Conservation (phyloP, 2,888 invertebrate genomes). For the Pollenia labialis region DNA sequence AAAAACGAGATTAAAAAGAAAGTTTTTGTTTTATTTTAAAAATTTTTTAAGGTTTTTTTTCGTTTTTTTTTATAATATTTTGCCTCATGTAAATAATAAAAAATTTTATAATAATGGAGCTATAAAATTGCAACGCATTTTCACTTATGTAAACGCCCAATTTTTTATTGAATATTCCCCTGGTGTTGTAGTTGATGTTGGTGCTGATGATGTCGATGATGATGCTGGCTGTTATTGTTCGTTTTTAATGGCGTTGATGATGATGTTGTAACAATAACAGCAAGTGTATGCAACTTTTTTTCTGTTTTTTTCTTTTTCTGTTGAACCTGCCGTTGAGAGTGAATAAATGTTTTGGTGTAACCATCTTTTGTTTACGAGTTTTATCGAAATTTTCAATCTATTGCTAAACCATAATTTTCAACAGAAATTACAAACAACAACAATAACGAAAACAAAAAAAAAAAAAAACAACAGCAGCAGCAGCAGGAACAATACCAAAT, state of each 20-base stretch:
- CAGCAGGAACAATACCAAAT: conserved; percentile 36
- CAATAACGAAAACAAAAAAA: not conserved
- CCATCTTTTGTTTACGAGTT: conserved; percentile 73
- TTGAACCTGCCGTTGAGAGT: conserved; percentile 52
- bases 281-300: conserved; percentile 59
- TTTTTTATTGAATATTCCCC: conserved; percentile 73
- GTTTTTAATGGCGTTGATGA: conserved; percentile 59
- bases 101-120: conserved; percentile 71
- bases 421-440: conserved; percentile 54
- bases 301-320: conserved; percentile 4
- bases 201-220: conserved; percentile 52
- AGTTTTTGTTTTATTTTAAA: conserved; percentile 44
- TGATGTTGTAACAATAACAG: conserved; percentile 66
- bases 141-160: conserved; percentile 74
- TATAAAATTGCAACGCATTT: conserved; percentile 73
- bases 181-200: conserved; percentile 61
- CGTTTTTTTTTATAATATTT: conserved; percentile 21
- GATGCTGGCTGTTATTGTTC: conserved; percentile 59
- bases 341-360: conserved; percentile 46
- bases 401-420: conserved; percentile 73
- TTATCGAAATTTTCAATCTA: conserved; percentile 74
- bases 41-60: conserved; percentile 47
- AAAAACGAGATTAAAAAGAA: conserved; percentile 69
- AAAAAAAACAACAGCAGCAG: conserved; percentile 32
- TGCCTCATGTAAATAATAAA: conserved; percentile 65